phyloP scores from a whole-genome alignment of 1,140 invertebrate species.

The Ctenoplectra terminalis region DNA sequence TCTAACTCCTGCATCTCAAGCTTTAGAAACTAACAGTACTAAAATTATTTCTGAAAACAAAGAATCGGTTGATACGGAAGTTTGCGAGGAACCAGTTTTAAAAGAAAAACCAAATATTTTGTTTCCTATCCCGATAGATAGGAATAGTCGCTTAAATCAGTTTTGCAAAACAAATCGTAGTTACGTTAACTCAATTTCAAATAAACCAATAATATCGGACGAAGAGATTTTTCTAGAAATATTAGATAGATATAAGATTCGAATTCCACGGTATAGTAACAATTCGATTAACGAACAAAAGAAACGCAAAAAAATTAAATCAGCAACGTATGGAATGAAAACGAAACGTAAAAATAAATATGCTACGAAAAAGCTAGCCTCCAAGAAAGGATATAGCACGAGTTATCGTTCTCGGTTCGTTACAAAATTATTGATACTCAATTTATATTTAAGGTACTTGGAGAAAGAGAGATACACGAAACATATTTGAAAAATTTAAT shows the following conservation, averaged over 20 bases:
- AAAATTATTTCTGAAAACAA: neutral
- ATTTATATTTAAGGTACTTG: conserved; percentile 70
- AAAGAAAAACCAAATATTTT: neutral
- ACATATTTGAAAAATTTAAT: neutral
- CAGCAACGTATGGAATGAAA: conserved; percentile 14
- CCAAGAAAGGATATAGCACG: neutral
- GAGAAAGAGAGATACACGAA: conserved; percentile 45
- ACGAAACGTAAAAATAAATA: conserved; percentile 14
- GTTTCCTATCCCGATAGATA: neutral
- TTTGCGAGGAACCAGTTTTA: neutral
- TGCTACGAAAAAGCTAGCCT: neutral
- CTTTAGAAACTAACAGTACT: neutral
- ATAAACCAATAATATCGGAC: neutral
- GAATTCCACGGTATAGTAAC: conserved; percentile 31
- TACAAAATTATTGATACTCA: conserved; percentile 71
- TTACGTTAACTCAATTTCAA: neutral
- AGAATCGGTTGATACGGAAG: neutral
- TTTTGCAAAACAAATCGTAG: neutral
- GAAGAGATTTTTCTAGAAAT: conserved; percentile 1
- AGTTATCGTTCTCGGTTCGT: conserved; percentile 48
- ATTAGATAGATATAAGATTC: conserved; percentile 31
- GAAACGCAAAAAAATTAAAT: conserved; percentile 44
- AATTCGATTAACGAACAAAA: neutral
- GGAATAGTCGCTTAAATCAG: neutral
- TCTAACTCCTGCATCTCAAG: neutral